These are phyloP conservation scores for Halictus rubicundus DNA, from an alignment of 1,140 invertebrate species.

Conservation along the genomic window DNA sequence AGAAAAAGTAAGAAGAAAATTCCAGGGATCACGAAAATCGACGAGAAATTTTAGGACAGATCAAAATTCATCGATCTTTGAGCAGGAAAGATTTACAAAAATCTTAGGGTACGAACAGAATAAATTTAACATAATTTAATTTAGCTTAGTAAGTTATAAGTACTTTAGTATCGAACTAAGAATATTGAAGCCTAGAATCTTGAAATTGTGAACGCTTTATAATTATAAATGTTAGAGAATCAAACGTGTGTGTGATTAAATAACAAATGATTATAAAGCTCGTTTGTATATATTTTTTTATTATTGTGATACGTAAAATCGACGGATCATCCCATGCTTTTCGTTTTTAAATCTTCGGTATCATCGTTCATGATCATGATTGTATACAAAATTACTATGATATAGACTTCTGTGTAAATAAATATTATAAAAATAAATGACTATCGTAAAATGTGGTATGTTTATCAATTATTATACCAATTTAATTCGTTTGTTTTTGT, in stretches of 20 bases:
- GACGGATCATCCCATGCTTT: not conserved
- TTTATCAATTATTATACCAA: not conserved
- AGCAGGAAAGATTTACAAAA: no score
- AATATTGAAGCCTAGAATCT: not conserved
- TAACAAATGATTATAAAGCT: not conserved
- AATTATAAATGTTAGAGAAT: no score
- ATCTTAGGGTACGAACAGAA: no score
- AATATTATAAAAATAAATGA: constrained; percentile 15
- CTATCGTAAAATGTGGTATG: not conserved
- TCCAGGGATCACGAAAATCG: not conserved
- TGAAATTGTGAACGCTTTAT: not conserved
- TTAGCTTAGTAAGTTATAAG: no score
- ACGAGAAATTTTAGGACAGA: not conserved
- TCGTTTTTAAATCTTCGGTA: not conserved
- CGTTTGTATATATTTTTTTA: not conserved
- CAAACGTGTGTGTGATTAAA: not conserved
- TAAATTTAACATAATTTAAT: no score
- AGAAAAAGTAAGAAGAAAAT: constrained; percentile 60
- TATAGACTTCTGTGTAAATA: constrained; percentile 31
- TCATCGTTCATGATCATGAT: not conserved
- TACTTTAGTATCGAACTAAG: no score
- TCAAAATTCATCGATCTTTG: not conserved
- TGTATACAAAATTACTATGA: constrained; percentile 1
- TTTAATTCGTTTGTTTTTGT: no score
- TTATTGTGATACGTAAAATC: not conserved